phyloP scores from a whole-genome alignment of 1,140 invertebrate genomes.

The Conus ventricosus region DNA sequence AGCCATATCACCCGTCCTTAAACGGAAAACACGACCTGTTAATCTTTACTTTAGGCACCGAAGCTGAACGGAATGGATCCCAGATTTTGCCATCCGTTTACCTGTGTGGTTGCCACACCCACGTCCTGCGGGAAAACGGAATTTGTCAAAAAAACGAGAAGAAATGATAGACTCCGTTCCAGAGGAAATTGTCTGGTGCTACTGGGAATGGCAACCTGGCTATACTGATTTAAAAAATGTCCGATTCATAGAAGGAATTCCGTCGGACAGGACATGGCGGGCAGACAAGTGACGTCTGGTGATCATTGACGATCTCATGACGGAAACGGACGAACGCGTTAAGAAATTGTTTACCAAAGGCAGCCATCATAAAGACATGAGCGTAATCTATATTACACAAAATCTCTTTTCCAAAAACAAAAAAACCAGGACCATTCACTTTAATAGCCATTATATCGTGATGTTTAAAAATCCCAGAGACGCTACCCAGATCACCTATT shows the following conservation, averaged over 20 bases:
- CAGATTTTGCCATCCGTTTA: too few species aligned
- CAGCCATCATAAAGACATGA: conserved; percentile 34
- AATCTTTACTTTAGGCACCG: too few species aligned
- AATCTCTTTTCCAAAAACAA: conserved; percentile 43
- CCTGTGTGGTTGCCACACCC: too few species aligned
- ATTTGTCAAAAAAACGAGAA: background rate
- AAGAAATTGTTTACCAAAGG: conserved; percentile 42
- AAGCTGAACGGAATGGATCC: too few species aligned
- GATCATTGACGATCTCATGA: conserved; percentile 44
- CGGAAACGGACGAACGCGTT: conserved; percentile 24
- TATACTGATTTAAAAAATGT: background rate
- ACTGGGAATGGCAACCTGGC: conserved; percentile 38
- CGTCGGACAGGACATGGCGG: background rate
- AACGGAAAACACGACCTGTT: too few species aligned
- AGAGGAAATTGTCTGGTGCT: conserved; percentile 38
- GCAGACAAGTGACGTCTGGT: background rate
- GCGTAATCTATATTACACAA: conserved; percentile 39
- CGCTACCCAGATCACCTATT: background rate
- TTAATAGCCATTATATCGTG: conserved; percentile 49
- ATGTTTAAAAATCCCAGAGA: conserved; percentile 35
- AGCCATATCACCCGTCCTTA: too few species aligned
- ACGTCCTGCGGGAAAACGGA: background rate
- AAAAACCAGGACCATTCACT: conserved; percentile 43
- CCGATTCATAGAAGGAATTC: background rate
- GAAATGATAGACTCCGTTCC: background rate